Evolutionary conservation across 2,888 invertebrate species (phyloP), one percentile per base, ranked within the genome.

Genomic region (Loripinus fragilis): DNA sequence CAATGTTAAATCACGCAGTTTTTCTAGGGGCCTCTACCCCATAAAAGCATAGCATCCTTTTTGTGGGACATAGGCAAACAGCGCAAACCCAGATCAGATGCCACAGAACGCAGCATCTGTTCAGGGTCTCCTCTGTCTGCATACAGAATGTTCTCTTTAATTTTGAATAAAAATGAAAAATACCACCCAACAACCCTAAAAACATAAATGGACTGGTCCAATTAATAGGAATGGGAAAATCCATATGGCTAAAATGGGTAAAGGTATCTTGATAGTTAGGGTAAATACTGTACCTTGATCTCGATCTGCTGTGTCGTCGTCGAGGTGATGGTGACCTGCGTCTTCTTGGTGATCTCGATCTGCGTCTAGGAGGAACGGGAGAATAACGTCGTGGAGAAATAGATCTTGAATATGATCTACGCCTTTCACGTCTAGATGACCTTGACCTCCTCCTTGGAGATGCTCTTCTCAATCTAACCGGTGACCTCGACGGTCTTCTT

Each of bases 301-400:
- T 76, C 28, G 81, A 79, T 60, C 81, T 82, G 45, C 85, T 79
- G 17, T 50, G 71, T 72, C 77, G 69, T 67, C 76, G 55, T 50
- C 81, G 75, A 30, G 74, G 76, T 67, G 81, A 77, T 70, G 76
- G 41, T 71, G 83, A 83, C 33, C 74, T 50, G 28, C 78, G 75
- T 55, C 81, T 75, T 71, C 82, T 74, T 33, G 82, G 85, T 55
- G 86, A 84, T 55, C 78, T 60, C 64, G 86, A 85, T 67, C 80
- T 72, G 48, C 81, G 65, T 64, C 80, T 55, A 1, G 80, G 73
- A 28, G 77, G 74, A 12, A 74, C 75, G 38, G 79, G 75, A 45
- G 73, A 73, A 23, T 70, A 74, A 71, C 74, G 76, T 71, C 71
- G 68, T 33, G 73, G 85, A 48, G 76, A 78, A 66, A 67, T 50